Evolutionary conservation across 2,888 invertebrate species (phyloP).

Genomic region (Chaetogeoica ovagalla): DNA sequence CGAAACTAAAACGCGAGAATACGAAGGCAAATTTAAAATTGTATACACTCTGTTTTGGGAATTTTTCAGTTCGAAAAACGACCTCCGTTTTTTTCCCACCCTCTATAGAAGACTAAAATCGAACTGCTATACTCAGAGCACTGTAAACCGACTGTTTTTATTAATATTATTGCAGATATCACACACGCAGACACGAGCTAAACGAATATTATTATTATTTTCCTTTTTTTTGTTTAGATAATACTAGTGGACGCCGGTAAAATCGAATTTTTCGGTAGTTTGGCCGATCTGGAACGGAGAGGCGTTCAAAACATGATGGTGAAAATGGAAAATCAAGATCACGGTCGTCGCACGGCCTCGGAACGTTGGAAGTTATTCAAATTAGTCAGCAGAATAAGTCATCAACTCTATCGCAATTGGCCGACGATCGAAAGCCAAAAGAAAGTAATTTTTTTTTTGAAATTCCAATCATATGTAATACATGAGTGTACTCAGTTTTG

Average conservation of each 20-base stretch:
- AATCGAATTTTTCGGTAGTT: conserved; percentile 42
- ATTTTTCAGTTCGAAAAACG: too few relatives aligned
- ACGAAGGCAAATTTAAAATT: too few relatives aligned
- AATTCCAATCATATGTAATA: conserved; percentile 57
- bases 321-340: conserved; percentile 54
- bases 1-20: too few relatives aligned
- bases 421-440: conserved; percentile 25
- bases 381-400: conserved; percentile 59
- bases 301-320: conserved; percentile 47
- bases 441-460: conserved; percentile 55
- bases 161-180: too few relatives aligned
- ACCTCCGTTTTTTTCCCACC: too few relatives aligned
- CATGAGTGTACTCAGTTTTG: too few relatives aligned
- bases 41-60: too few relatives aligned
- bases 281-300: conserved; percentile 35
- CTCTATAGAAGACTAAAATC: too few relatives aligned
- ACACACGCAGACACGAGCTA: too few relatives aligned
- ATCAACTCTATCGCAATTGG: conserved; percentile 48
- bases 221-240: conserved; percentile 30
- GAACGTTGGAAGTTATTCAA: conserved; percentile 63
- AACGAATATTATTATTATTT: too few relatives aligned
- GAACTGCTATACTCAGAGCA: too few relatives aligned
- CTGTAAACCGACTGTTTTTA: too few relatives aligned
- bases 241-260: conserved; percentile 50
- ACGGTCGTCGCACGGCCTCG: conserved; percentile 59